phyloP scores from a whole-genome alignment of 2,888 invertebrate species.

The Cabera pusaria region DNA sequence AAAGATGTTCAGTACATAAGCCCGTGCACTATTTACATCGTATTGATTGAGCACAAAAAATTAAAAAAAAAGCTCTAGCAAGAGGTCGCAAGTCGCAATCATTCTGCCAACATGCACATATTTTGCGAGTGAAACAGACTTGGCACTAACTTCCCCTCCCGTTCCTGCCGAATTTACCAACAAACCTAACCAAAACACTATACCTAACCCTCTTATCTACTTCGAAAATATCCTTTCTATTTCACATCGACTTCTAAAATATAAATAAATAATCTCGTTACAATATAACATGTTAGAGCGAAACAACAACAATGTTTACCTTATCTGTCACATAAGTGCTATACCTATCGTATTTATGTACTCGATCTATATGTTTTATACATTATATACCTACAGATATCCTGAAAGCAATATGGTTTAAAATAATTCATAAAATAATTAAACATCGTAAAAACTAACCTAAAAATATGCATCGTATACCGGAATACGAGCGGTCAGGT shows the following conservation, averaged over 20 bases:
- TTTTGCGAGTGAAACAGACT: constrained; percentile 46
- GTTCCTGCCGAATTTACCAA: constrained; percentile 54
- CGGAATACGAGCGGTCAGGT: constrained; percentile 62
- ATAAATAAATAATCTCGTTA: constrained; percentile 45
- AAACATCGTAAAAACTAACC: constrained; percentile 56
- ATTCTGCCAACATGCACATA: constrained; percentile 48
- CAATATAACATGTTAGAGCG: constrained; percentile 43
- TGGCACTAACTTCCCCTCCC: constrained; percentile 49
- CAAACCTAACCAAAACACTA: constrained; percentile 49
- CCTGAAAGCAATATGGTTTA: constrained; percentile 21
- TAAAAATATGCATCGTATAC: constrained; percentile 53
- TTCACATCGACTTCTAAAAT: constrained; percentile 30
- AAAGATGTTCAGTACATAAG: constrained; percentile 33
- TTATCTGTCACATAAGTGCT: constrained; percentile 42
- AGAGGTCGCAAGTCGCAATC: constrained; percentile 53
- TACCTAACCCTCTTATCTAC: constrained; percentile 16
- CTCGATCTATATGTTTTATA: constrained; percentile 17
- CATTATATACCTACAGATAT: constrained; percentile 30
- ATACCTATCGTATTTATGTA: constrained; percentile 37
- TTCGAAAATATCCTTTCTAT: constrained; percentile 42
- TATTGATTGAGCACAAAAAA: constrained; percentile 49
- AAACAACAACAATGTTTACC: constrained; percentile 40
- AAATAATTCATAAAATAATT: constrained; percentile 41
- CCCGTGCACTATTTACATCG: constrained; percentile 37
- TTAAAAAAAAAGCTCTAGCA: constrained; percentile 41